Evolutionary conservation across 2,113 vertebrate genomes (phyloP).

Genomic region (Mustela nigripes): DNA sequence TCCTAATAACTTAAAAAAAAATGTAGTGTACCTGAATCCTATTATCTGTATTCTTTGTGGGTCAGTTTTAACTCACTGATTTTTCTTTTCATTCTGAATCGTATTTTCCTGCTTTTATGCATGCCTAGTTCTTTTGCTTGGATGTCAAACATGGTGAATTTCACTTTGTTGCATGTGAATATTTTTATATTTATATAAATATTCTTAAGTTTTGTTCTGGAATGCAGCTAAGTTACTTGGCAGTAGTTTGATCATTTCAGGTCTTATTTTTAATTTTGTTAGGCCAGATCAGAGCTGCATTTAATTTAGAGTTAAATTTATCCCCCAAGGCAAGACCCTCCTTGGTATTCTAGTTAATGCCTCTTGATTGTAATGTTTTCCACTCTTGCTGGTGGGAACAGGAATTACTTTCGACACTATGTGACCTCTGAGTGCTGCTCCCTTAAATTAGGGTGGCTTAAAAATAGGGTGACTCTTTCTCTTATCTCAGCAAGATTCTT

Average conservation of each 20-base stretch:
- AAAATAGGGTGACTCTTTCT: neutral
- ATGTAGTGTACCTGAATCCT: neutral
- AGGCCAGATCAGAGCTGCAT: neutral
- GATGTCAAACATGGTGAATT: constrained; percentile 1
- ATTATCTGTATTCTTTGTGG: neutral
- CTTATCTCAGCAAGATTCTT: neutral
- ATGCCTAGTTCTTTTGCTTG: neutral
- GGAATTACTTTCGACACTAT: neutral
- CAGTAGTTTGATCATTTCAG: constrained; percentile 32
- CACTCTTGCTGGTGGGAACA: neutral
- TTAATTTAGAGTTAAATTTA: constrained; percentile 20
- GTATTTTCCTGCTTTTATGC: neutral
- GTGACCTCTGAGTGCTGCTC: neutral
- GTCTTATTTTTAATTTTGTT: neutral
- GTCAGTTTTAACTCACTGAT: neutral
- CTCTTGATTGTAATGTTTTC: neutral
- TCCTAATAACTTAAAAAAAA: neutral
- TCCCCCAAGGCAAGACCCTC: neutral
- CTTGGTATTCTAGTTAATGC: neutral
- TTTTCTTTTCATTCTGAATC: neutral
- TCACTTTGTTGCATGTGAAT: neutral
- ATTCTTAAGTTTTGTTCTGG: neutral
- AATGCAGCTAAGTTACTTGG: neutral
- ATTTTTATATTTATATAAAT: constrained; percentile 34
- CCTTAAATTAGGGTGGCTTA: neutral